These are phyloP conservation scores for Sinella curviseta DNA, from an alignment of 1,140 invertebrate species.

Conservation along the genomic window DNA sequence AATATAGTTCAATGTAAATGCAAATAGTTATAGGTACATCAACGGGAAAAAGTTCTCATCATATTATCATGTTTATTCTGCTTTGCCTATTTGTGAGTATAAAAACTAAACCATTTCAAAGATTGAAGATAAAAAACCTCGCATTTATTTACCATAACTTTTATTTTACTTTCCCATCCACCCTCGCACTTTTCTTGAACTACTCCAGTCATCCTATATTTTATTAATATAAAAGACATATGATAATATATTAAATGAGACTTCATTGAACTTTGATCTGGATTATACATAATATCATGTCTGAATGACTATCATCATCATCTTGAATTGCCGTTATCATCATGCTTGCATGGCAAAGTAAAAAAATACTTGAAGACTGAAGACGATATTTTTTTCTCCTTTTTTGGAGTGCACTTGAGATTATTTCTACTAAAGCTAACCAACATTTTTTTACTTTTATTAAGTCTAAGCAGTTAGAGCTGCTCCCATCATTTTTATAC, in stretches of 20 bases:
- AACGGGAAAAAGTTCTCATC: not conserved
- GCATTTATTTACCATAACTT: not conserved
- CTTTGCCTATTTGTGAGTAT: not conserved
- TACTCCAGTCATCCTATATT: too few species aligned
- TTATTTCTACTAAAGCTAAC: too few species aligned
- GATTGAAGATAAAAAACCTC: not conserved
- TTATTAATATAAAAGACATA: not conserved
- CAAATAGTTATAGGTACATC: too few species aligned
- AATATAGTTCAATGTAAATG: too few species aligned
- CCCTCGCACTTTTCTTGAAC: too few species aligned
- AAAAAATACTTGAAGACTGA: too few species aligned
- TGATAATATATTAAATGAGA: conserved; percentile 1
- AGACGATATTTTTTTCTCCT: too few species aligned
- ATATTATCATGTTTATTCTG: not conserved
- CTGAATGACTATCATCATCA: not conserved
- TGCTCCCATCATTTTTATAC: too few species aligned
- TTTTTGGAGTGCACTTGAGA: too few species aligned
- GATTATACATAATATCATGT: not conserved
- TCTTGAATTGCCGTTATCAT: too few species aligned
- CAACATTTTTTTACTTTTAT: too few species aligned
- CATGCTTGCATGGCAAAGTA: not conserved
- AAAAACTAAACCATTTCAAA: not conserved
- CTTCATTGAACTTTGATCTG: not conserved
- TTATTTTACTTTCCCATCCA: not conserved
- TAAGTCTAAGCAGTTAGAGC: too few species aligned